Evolutionary conservation across 2,113 vertebrate genomes (phyloP), one percentile per base, ranked within the genome.

Genomic region (Aythya baeri): DNA sequence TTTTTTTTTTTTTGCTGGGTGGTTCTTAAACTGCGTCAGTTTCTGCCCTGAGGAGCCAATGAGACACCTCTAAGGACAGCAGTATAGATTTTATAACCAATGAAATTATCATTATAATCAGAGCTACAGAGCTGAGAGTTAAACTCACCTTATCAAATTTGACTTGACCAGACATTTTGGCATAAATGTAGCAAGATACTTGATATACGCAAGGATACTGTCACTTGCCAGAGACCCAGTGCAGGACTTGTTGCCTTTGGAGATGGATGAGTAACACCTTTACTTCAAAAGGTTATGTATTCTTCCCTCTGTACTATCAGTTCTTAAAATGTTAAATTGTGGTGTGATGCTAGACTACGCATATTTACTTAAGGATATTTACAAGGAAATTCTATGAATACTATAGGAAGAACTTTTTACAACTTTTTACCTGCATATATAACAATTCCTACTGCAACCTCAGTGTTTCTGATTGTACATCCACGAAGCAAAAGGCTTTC

Each of bases 401-500:
- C 27, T 38, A 52, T 6, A 20, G 74, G 83, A 92, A 91, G 11
- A 38, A 20, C 1, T 2, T 43, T 76, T 95, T 83, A 98, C 98
- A 38, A 20, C 1, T 2, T 43, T 76, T 95, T 83, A 98, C 98
- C 98, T 96, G 98, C 96, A 11, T 98, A 98, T 86, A 98, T 88
- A 91, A 98, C 98, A 61, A 98, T 98, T 92, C 98, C 98, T 70
- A 95, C 5, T 26, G 95, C 96, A 58, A 87, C 83, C 72, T 98
- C 97, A 1, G 98, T 98, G 74, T 98, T 98, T 86, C 98, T 97
- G 78, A 98, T 93, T 46, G 98, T 98, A 86, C 98, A 98, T 38
- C 98, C 98, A 90, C 98, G 98, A 74, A 98, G 98, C 90, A 98
- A 97, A 71, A 98, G 98, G 70, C 97, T 98, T 91, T 98, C 98